Percentiles rank a stretch among this genome's conserved stretches.
These are phyloP conservation scores for Stichodactyla helianthus DNA, from an alignment of 64 coral and sea anemone genomes.

Conservation along the genomic window DNA sequence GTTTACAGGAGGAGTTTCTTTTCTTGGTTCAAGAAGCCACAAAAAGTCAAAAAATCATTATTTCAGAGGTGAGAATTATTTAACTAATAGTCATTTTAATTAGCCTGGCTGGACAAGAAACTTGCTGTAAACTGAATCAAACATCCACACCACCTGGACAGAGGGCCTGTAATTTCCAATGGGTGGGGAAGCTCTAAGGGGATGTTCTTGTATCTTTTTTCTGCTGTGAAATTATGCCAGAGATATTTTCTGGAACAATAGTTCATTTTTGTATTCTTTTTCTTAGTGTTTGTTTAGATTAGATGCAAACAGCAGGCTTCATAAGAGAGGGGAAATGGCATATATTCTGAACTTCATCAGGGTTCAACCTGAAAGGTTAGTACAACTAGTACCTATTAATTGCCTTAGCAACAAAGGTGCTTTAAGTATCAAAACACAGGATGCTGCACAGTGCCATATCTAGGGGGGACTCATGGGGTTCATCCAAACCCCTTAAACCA, in stretches of 20 bases:
- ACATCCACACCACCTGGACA: too few species aligned
- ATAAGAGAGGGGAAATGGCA: constrained; percentile 55
- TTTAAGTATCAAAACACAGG: too few species aligned
- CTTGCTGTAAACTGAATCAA: too few species aligned
- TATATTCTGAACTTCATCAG: constrained; percentile 67
- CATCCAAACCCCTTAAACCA: too few species aligned
- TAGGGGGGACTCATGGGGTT: too few species aligned
- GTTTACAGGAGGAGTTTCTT: constrained; percentile 39
- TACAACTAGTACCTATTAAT: not conserved
- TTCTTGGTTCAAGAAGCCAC: constrained; percentile 25
- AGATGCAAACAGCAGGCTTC: constrained; percentile 25
- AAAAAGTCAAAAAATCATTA: constrained; percentile 22
- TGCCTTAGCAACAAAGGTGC: too few species aligned
- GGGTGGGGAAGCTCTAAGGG: too few species aligned
- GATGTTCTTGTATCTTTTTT: too few species aligned
- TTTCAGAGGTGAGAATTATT: constrained; percentile 23
- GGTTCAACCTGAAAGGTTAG: constrained; percentile 48
- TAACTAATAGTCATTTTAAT: not conserved
- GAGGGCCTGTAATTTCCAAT: too few species aligned
- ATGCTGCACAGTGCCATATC: too few species aligned
- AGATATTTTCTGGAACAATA: not conserved
- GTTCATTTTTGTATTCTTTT: not conserved
- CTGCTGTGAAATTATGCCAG: too few species aligned
- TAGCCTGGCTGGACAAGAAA: not conserved
- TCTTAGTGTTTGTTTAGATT: constrained; percentile 76